Conservation (phyloP, 2,113 vertebrate genomes). For the Chunga burmeisteri region DNA sequence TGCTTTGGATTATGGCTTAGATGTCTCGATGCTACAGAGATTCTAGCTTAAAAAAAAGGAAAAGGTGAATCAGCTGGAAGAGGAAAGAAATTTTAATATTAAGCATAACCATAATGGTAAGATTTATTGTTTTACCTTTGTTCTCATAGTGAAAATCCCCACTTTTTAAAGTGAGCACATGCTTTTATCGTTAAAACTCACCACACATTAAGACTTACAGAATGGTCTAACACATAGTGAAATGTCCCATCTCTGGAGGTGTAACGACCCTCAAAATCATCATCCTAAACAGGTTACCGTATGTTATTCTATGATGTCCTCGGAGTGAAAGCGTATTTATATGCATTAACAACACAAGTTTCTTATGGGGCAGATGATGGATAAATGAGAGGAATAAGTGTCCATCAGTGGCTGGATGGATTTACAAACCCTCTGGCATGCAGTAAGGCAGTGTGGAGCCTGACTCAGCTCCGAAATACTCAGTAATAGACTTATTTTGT, state of each 20-base stretch:
- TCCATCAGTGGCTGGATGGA: neutral
- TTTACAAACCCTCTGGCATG: neutral
- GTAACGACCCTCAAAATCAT: neutral
- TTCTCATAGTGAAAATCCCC: neutral
- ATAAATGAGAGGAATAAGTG: neutral
- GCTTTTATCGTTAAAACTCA: neutral
- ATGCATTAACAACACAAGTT: neutral
- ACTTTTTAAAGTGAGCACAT: neutral
- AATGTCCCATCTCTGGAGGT: neutral
- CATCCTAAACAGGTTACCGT: neutral
- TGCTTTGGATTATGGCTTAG: neutral
- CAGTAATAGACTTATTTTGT: neutral
- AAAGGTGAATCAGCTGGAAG: neutral
- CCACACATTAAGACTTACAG: neutral
- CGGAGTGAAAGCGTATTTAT: neutral
- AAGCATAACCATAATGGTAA: neutral
- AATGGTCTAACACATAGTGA: neutral
- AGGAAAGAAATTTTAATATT: neutral
- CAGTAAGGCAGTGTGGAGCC: neutral
- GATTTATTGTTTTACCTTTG: neutral
- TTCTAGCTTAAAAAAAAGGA: neutral
- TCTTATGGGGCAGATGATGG: neutral
- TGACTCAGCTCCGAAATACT: neutral
- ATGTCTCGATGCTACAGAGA: neutral
- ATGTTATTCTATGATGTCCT: neutral